Evolutionary conservation across 2,797 vertebrate species (phyloP), one percentile per base, ranked within the genome.

Genomic region (Rhinella marina): DNA sequence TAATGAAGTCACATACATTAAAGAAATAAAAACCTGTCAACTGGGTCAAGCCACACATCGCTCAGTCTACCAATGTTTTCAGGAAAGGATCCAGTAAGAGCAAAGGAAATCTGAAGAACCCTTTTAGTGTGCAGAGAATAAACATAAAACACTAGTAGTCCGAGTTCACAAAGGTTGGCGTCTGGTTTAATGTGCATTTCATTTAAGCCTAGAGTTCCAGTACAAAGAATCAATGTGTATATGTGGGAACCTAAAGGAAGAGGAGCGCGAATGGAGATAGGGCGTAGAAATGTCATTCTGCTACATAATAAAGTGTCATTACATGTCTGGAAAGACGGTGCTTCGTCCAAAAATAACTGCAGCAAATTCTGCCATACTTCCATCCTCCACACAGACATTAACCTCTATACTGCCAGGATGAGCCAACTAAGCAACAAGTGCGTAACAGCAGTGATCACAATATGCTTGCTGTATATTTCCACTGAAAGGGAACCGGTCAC

Each of bases 311-410:
- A 23, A 76, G 57, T 76, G 72, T 21, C 17, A 77, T 76, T 85
- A 85, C 72, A 76, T 27, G 32, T 84, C 70, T 76, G 32, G n/a
- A 76, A 29, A 75, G 83, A 76, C 83, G 4, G 14, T 12, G 72
- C 23, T 25, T 19, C 21, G 16, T 52, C 41, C 41, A 64, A 77
- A 84, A 85, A 76, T 52, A 76, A 75, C 56, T n/a, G 29, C 23
- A 61, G 27, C 9, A 32, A 75, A 61, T 61, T 84, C 29, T 72
- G n/a, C 52, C 48, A 29, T 14, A 68, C 81, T 52, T 56, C 70
- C 64, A 83, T 73, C 66, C 56, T 54, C 23, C n/a, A 52, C 12
- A 54, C 29, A 81, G 41, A 83, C 64, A 21, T 70, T 57, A 83
- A 83, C 81, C 19, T 7, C 54, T 84, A 8, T 72, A 73, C 25